phyloP scores from a whole-genome alignment of 2,113 vertebrate genomes.

The Cephalopholis sonnerati region DNA sequence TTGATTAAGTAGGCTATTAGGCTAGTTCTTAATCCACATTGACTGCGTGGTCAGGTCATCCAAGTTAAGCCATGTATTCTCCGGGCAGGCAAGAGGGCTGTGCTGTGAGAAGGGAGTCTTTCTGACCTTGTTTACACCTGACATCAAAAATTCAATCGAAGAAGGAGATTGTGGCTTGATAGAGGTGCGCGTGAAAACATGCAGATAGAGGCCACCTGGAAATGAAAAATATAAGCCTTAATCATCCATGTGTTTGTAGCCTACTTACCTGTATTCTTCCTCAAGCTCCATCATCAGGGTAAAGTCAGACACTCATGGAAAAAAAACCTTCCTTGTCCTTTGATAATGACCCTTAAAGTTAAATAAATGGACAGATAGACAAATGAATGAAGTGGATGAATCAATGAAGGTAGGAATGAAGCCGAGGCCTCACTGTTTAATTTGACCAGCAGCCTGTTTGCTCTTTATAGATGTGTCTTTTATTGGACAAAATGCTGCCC shows the following conservation, averaged over 20 bases:
- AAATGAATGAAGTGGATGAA: neutral
- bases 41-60: slow-evolving; percentile 64
- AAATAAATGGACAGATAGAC: neutral
- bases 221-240: neutral
- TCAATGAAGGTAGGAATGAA: neutral
- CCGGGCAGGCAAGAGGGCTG: slow-evolving; percentile 23
- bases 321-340: neutral
- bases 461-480: neutral
- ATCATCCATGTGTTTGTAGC: neutral
- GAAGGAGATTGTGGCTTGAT: neutral
- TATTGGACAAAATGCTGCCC: neutral
- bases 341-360: neutral
- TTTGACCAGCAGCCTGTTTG: neutral
- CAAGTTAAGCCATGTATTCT: slow-evolving; percentile 66
- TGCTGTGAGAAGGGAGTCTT: slow-evolving; percentile 6
- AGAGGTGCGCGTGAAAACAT: neutral
- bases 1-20: slow-evolving; percentile 66
- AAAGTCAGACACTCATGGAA: neutral
- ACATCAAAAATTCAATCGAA: slow-evolving; percentile 31
- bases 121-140: slow-evolving; percentile 58
- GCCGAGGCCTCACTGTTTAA: neutral
- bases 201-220: neutral
- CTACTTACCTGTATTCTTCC: neutral
- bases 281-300: neutral
- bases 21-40: slow-evolving; percentile 72